phyloP scores from a whole-genome alignment of 2,797 vertebrate genomes.

The Hydrolagus colliei region DNA sequence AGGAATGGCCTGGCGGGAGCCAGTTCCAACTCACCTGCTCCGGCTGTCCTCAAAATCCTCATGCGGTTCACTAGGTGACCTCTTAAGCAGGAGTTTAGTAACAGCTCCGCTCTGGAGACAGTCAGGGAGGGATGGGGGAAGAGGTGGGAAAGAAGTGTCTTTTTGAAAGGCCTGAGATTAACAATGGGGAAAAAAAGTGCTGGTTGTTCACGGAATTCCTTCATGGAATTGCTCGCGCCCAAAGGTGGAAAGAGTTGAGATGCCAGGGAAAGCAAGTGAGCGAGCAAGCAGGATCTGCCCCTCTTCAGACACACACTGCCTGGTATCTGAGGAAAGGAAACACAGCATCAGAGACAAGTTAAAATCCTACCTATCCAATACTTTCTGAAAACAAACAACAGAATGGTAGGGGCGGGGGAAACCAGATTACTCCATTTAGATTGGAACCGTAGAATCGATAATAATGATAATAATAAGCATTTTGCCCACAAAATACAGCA shows the following conservation, averaged over 20 bases:
- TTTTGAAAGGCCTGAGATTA: conserved; percentile 27
- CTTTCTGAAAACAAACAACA: background rate
- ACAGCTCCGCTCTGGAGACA: background rate
- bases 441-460: background rate
- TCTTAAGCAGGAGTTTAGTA: background rate
- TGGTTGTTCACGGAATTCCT: background rate
- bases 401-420: background rate
- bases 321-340: conserved; percentile 15
- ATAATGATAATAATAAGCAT: too few relatives aligned
- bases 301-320: conserved; percentile 29
- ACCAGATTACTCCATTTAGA: too few relatives aligned
- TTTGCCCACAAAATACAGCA: background rate
- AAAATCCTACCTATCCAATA: background rate
- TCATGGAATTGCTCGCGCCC: background rate
- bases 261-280: background rate
- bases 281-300: background rate
- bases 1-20: background rate
- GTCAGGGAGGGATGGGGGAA: background rate
- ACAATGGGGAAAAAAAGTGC: conserved; percentile 13
- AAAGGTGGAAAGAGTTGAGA: background rate
- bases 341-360: background rate
- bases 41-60: background rate
- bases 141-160: background rate
- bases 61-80: background rate
- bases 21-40: background rate